These are phyloP conservation scores for Ophraella communa DNA, from an alignment of 2,888 invertebrate genomes.

Conservation along the genomic window DNA sequence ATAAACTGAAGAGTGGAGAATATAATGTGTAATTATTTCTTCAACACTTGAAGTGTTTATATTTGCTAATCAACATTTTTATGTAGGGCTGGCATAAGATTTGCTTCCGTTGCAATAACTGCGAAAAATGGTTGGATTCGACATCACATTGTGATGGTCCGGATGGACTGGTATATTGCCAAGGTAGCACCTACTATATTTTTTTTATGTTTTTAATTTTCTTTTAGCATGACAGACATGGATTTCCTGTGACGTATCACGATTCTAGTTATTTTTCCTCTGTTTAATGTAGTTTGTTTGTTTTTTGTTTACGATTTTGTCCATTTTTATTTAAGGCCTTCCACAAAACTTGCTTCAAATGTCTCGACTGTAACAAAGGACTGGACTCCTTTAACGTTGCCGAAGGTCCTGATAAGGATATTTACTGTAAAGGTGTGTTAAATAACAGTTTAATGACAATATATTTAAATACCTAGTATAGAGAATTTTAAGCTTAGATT, in stretches of 20 bases:
- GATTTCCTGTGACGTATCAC: slow-evolving; percentile 1
- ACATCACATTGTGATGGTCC: slow-evolving; percentile 92
- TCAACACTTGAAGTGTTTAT: no score
- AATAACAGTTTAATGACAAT: neutral
- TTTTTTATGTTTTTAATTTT: slow-evolving; percentile 16
- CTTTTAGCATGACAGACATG: slow-evolving; percentile 25
- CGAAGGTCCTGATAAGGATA: slow-evolving; percentile 93
- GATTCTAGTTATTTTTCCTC: neutral
- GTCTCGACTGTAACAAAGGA: slow-evolving; percentile 84
- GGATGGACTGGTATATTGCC: slow-evolving; percentile 90
- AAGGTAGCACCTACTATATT: slow-evolving; percentile 67
- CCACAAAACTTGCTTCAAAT: slow-evolving; percentile 95
- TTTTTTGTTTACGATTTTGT: slow-evolving; percentile 25
- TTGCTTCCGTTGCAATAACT: slow-evolving; percentile 88
- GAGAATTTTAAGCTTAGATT: no score
- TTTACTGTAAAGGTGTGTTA: slow-evolving; percentile 92
- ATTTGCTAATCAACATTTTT: slow-evolving; percentile 5
- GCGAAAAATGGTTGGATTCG: slow-evolving; percentile 85
- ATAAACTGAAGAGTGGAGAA: no score
- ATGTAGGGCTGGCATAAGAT: slow-evolving; percentile 84
- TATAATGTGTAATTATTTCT: no score
- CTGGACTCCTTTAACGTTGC: slow-evolving; percentile 91
- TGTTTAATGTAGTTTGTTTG: slow-evolving; percentile 9
- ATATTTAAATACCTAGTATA: no score
- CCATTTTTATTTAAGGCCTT: slow-evolving; percentile 70